Evolutionary conservation across 1,140 invertebrate genomes (phyloP).

Genomic region (Amyelois transitella): DNA sequence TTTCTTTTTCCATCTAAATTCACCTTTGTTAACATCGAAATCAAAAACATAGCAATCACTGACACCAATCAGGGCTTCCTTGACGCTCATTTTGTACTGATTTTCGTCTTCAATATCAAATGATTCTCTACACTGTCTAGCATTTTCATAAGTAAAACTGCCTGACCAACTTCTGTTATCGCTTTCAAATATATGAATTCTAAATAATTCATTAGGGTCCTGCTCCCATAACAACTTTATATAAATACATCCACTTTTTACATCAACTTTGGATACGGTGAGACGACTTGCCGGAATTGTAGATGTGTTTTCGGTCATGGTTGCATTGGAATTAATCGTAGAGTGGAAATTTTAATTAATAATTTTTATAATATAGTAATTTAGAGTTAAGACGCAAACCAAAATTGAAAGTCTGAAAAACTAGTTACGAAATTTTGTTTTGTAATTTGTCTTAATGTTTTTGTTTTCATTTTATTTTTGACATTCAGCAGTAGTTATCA

Average conservation of each 20-base stretch:
- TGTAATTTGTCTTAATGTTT: no score
- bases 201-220: constrained; percentile 34
- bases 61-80: constrained; percentile 21
- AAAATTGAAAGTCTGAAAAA: no score
- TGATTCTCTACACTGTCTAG: constrained; percentile 24
- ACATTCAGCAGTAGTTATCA: no score
- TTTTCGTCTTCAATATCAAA: constrained; percentile 30
- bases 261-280: constrained; percentile 26
- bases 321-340: no score
- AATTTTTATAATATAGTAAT: no score
- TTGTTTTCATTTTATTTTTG: no score
- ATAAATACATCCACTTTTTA: constrained; percentile 28
- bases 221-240: constrained; percentile 38
- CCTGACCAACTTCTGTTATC: constrained; percentile 35
- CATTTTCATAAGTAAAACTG: constrained; percentile 30
- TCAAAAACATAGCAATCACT: constrained; percentile 28
- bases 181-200: constrained; percentile 35
- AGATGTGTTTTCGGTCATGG: no score
- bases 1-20: constrained; percentile 48
- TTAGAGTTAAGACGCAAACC: no score
- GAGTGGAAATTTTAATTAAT: no score
- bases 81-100: constrained; percentile 35
- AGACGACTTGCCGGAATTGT: no score
- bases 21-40: constrained; percentile 18
- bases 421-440: no score